These are phyloP conservation scores for Machaerirhynchus nigripectus DNA, from an alignment of 2,113 vertebrate genomes.

Conservation along the genomic window DNA sequence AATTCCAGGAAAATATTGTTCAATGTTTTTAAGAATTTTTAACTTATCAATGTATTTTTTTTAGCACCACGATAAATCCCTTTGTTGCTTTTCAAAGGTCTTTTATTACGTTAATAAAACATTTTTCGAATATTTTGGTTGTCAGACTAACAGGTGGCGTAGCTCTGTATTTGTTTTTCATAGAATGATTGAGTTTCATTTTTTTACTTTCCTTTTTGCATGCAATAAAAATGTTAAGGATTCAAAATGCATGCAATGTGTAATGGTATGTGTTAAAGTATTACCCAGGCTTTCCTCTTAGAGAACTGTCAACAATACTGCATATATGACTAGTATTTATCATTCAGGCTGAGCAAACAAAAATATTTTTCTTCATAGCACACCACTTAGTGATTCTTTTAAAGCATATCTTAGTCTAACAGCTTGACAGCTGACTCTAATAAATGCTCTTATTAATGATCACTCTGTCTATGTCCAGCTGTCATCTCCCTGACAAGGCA, in stretches of 20 bases:
- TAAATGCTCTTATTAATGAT: neutral
- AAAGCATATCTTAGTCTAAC: neutral
- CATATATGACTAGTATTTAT: neutral
- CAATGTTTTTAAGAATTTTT: neutral
- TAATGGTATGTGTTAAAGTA: neutral
- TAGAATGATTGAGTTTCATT: neutral
- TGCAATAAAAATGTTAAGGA: neutral
- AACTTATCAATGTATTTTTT: neutral
- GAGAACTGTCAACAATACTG: neutral
- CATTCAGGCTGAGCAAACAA: neutral
- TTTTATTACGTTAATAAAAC: neutral
- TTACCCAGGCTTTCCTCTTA: neutral
- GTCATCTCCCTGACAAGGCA: neutral
- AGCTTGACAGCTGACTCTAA: neutral
- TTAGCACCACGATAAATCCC: neutral
- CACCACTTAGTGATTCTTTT: neutral
- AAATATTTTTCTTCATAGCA: neutral
- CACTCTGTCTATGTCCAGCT: neutral
- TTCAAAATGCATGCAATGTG: neutral
- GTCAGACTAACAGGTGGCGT: neutral
- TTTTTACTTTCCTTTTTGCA: neutral
- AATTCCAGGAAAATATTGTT: neutral
- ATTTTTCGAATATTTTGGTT: neutral
- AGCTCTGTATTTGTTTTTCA: neutral
- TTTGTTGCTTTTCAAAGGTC: neutral